Base-by-base conservation (phyloP, 2,113 vertebrate species). In the Castor canadensis region DNA sequence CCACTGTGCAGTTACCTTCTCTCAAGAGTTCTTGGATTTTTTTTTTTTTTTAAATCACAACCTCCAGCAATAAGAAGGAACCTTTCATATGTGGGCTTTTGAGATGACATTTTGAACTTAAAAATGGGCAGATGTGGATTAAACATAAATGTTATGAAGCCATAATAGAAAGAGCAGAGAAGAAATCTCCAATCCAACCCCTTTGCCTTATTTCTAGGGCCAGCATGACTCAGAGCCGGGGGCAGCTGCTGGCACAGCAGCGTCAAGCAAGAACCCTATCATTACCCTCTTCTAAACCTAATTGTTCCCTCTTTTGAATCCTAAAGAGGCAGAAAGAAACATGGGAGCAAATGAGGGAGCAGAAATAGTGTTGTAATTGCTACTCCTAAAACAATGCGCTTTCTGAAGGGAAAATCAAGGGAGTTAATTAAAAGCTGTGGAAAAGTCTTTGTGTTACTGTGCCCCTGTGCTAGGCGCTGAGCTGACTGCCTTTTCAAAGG, bases 281-380 rank as follows among this genome's bases (percentile, higher is more conserved):
- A 64, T 54, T 92, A 71, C 87, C 89, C 79, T 69, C 95, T 86
- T 84, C 76, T 58, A 82, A 47, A 30, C 8, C 24, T 52, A 52
- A 96, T 87, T 94, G 79, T 54, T 76, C 35, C 15, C 13, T 77
- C 62, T 79, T 28, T 38, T 62, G 35, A 81, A 66, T 58, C 89
- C 80, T 20, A 45, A 40, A 73, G 66, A 94, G 77, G 54, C 66
- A 8, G 40, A 35, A 60, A 93, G 85, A 73, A 85, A 47, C 43
- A 67, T 38, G 45, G 60, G 66, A 71, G 22, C 1, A 32, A 75
- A 66, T 0, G 58, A 75, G 32, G 11, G 66, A 72, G 88, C 90
- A 72, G 66, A 67, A 91, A 92, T 92, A 85, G 72, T 81, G n/a
- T 45, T 5, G 49, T 95, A 89, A 97, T 93, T 92, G 84, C 87